phyloP scores from a whole-genome alignment of 2,888 invertebrate genomes.

The Drosophila pseudotakahashii region DNA sequence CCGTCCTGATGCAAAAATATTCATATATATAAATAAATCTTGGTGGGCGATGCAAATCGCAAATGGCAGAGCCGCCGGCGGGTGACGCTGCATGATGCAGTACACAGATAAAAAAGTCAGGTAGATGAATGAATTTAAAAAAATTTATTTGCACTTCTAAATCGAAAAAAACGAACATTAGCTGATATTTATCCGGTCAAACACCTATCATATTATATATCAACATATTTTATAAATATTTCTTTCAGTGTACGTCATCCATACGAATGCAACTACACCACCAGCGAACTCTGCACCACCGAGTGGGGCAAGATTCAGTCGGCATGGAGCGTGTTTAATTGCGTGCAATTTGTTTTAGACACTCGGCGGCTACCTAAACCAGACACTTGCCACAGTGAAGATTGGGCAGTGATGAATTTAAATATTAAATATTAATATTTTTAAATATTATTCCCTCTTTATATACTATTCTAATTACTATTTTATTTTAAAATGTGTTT shows the following conservation, averaged over 20 bases:
- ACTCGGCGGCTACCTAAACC: constrained; percentile 57
- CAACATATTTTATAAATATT: background rate
- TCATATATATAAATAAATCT: background rate
- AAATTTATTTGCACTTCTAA: no score
- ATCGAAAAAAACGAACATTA: no score
- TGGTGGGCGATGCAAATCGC: constrained; percentile 39
- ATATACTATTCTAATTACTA: background rate
- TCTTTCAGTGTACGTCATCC: constrained; percentile 1
- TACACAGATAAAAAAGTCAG: background rate
- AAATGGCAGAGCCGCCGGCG: constrained; percentile 34
- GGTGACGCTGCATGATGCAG: constrained; percentile 24
- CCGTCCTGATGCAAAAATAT: no score
- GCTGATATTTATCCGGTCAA: background rate
- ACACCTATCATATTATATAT: background rate
- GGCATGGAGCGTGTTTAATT: constrained; percentile 72
- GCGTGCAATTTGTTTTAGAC: constrained; percentile 73
- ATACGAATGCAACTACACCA: background rate
- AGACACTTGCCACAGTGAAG: constrained; percentile 30
- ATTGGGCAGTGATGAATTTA: background rate
- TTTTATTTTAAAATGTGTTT: background rate
- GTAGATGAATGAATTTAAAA: no score
- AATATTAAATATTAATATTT: background rate
- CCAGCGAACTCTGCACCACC: background rate
- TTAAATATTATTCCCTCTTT: no score
- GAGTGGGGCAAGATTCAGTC: constrained; percentile 4